Base-by-base conservation (phyloP, 92 coral and sea anemone genomes). In the Paramuricea clavata region DNA sequence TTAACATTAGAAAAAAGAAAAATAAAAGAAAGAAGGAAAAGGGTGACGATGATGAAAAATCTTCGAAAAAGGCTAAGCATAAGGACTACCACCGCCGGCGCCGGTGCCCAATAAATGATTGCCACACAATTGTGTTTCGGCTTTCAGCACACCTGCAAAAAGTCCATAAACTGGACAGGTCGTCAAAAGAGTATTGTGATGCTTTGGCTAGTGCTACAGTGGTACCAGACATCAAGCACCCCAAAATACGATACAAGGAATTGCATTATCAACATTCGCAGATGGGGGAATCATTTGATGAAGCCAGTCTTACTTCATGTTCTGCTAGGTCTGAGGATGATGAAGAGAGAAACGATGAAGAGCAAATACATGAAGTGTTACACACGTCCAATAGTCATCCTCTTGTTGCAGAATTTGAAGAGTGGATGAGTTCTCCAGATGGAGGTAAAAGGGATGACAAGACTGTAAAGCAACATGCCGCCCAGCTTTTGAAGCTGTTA, bases 391-490 rank as follows among this genome's bases (percentile, higher is more conserved):
- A 42, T 42, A 12, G 49, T 42, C 65, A 19, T 57, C 65, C 65
- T 57, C 21, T 57, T 57, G 3, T 57, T 2, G 26, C 21, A 17
- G 13, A 62, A 26, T 61, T 62, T 8, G 34, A 62, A 21, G 70
- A 2, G 12, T 71, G 77, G 50, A 11, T 71, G 42, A 11, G 23
- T 8, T 33, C 77, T 8, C 77, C 49, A 4, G 77, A 71, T 36
- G 77, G 77, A 33, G 77, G 77, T 3, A 71, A 71, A 71, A 32
- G 77, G 0, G 49, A 32, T 71, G 17, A n/a, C n/a, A 71, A 71
- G 47, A 71, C 49, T 7, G 49, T n/a, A 11, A 31, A 32, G 26
- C 77, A 71, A 36, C 77, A 71, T 42, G 23, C 49, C 43, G 49
- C 77, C 19, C 54, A 71, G 23, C 47, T 71, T 8, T 71, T 71